These are phyloP conservation scores for Craniophora ligustri DNA, from an alignment of 2,888 invertebrate species.

Conservation along the genomic window DNA sequence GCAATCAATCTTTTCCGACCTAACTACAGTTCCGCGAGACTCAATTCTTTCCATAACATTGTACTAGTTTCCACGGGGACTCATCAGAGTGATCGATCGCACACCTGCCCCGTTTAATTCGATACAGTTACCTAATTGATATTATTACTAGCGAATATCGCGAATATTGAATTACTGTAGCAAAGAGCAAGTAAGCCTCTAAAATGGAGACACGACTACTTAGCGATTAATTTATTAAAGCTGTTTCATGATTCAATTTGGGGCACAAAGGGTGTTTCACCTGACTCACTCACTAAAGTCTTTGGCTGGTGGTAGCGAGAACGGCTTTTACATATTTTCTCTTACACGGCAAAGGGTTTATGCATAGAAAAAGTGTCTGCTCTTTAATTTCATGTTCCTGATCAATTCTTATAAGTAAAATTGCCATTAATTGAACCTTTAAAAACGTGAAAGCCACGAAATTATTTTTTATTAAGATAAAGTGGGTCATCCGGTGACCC, in stretches of 20 bases:
- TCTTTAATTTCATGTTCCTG: constrained; percentile 6
- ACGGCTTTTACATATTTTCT: constrained; percentile 16
- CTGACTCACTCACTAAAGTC: constrained; percentile 45
- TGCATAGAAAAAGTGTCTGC: constrained; percentile 15
- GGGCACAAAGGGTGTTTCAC: constrained; percentile 65
- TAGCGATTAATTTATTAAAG: constrained; percentile 75
- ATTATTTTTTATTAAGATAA: neutral
- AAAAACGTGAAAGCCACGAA: neutral
- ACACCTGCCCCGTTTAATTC: constrained; percentile 65
- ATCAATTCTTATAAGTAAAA: constrained; percentile 5
- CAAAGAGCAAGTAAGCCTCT: constrained; percentile 64
- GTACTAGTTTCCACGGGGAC: constrained; percentile 52
- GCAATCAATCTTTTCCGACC: constrained; percentile 45
- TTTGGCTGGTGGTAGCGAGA: constrained; percentile 7
- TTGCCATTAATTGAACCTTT: too few relatives aligned
- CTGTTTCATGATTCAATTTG: constrained; percentile 77
- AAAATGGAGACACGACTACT: constrained; percentile 71
- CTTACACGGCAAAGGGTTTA: too few relatives aligned
- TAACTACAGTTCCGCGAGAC: constrained; percentile 29
- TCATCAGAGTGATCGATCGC: constrained; percentile 64
- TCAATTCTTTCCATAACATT: constrained; percentile 51
- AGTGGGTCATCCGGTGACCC: neutral
- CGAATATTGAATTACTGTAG: constrained; percentile 71
- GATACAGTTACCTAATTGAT: constrained; percentile 61
- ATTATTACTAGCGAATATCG: constrained; percentile 63